Conservation (phyloP, 2,888 invertebrate genomes). For the Nycteola revayana region DNA sequence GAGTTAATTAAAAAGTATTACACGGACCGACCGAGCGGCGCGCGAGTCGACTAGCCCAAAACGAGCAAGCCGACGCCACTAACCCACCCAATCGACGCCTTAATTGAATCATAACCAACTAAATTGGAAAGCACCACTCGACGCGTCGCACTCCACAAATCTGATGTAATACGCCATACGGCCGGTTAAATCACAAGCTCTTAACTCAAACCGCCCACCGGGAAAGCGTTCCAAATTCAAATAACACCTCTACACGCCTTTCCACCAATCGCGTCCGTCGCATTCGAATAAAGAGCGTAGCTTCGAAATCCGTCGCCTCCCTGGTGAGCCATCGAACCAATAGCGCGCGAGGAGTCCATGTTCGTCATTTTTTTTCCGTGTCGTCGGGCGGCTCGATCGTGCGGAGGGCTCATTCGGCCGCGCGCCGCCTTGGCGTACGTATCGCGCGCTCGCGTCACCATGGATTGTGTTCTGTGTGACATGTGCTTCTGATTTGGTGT, state of each 20-base stretch:
- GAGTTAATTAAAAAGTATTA: constrained; percentile 77
- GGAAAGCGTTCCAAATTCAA: constrained; percentile 69
- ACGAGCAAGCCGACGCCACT: constrained; percentile 51
- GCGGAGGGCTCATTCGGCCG: constrained; percentile 71
- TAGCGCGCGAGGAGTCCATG: constrained; percentile 60
- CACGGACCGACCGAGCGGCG: constrained; percentile 43
- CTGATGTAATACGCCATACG: constrained; percentile 58
- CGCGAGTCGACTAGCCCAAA: constrained; percentile 49
- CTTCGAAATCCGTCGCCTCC: constrained; percentile 51
- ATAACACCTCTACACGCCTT: constrained; percentile 57
- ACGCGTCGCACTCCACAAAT: constrained; percentile 45
- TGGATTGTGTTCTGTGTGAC: constrained; percentile 78
- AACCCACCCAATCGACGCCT: constrained; percentile 63
- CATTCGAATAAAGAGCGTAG: constrained; percentile 60
- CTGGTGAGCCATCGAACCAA: constrained; percentile 53
- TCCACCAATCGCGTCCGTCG: constrained; percentile 52
- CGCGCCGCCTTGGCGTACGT: constrained; percentile 78
- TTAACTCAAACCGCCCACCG: constrained; percentile 65
- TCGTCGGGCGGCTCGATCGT: constrained; percentile 49
- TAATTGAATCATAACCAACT: constrained; percentile 72
- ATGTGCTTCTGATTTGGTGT: constrained; percentile 72
- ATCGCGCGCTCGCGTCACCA: constrained; percentile 71
- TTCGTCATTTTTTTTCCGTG: constrained; percentile 61
- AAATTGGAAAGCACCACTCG: constrained; percentile 58
- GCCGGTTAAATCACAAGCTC: constrained; percentile 70